Evolutionary conservation across 2,113 vertebrate genomes (phyloP), one percentile per base, ranked within the genome.

Genomic region (Noctilio leporinus): DNA sequence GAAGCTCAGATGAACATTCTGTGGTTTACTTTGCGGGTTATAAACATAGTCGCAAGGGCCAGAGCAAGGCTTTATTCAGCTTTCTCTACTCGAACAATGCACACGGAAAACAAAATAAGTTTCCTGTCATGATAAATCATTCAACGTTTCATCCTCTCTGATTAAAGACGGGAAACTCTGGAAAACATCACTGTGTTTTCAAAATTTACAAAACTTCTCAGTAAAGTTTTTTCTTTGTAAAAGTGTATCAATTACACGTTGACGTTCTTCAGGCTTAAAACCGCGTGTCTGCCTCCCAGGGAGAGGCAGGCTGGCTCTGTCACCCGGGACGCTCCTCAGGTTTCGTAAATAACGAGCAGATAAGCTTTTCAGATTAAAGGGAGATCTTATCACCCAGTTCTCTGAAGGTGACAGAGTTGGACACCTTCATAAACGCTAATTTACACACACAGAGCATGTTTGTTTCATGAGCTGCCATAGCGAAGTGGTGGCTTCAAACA

Each of bases 211-310:
- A 72, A 59, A 51, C n/a, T 40, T 77, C 47, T 14, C 59, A 86
- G 12, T 38, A 35, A 33, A 35, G 17, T 51, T 86, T 53, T 53
- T 4, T 53, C 16, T 47, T 49, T 93, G 33, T 17, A 11, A 30
- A 49, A 78, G 14, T 20, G 43, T 26, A 28, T 11, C 3, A 4
- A 4, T 55, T 51, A 35, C 4, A 17, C 4, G n/a, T 64, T 49
- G 35, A 81, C 81, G 16, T 30, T 40, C 38, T 45, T 35, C 16
- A 62, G 49, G 11, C 17, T 30, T 51, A 38, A 49, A 76, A 9
- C 15, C 4, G 24, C 20, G 0, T 19, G 24, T 35, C 7, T 3
- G 28, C 28, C 4, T 30, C 59, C 2, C 28, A 28, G 26, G 4
- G 59, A 11, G 15, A 59, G 57, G 57, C 26, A 30, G 11, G 14